Evolutionary conservation across 2,888 invertebrate genomes (phyloP), one percentile per base, ranked within the genome.

Genomic region (Aphidius colemani): DNA sequence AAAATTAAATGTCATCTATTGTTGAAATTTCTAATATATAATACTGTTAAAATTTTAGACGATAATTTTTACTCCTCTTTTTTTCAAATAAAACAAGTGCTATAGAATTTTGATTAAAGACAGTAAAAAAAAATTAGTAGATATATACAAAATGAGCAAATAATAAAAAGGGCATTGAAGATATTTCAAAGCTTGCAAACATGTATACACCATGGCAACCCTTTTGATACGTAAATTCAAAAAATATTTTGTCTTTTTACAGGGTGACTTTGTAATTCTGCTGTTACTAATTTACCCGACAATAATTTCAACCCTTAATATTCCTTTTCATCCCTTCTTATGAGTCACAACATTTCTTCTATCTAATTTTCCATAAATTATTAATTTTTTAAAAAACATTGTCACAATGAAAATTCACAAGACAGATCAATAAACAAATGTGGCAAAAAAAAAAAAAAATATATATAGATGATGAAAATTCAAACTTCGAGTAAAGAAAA

Each of bases 231-330:
- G 48, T 13, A 13, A 49, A n/a, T n/a, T n/a, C n/a, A n/a, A n/a
- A n/a, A n/a, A n/a, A 61, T 46, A 61, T 55, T 61, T 43, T 55
- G 56, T 61, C 61, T 56, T 56, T n/a, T 56, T 55, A 10, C 49
- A 18, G 30, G 11, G 7, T 53, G 13, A 55, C 55, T 62, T 50
- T 44, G 43, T 50, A 45, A 56, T 43, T 50, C 62, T 50, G 43
- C 61, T 46, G 41, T 13, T 53, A 63, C 63, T 58, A 63, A 63
- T 63, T 58, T 58, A 63, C 63, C 58, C 63, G 58, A 46, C 46
- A 18, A 18, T 39, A 30, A 58, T 39, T 41, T 58, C 63, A 40
- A 41, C 46, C 53, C 39, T 11, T 10, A 6, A 48, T 39, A 18
- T 49, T 44, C 45, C 41, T 53, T 40, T 6, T 18, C 41, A 48